These are phyloP conservation scores for Canis aureus DNA, from an alignment of 2,113 vertebrate genomes.

Conservation along the genomic window DNA sequence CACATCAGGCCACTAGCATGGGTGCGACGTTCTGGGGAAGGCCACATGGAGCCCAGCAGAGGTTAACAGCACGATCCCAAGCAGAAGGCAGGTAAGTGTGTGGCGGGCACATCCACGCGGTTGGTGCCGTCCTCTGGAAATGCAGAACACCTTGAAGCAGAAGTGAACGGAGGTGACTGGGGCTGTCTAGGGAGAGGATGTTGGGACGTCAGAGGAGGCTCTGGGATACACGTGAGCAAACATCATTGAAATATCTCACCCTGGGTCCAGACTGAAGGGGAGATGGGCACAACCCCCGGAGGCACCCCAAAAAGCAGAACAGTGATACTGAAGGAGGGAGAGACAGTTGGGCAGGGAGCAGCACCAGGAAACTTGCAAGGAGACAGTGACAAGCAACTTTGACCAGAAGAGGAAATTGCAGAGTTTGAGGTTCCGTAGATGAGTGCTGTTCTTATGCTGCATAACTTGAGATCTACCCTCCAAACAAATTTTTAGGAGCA, in stretches of 20 bases:
- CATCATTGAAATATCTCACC: background rate
- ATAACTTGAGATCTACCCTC: background rate
- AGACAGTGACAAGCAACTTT: background rate
- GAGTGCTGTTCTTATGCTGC: no score
- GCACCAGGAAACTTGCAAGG: background rate
- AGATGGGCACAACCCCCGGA: background rate
- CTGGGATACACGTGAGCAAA: background rate
- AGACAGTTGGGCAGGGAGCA: background rate
- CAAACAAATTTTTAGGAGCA: background rate
- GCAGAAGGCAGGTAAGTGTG: background rate
- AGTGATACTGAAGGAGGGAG: background rate
- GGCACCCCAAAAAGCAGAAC: background rate
- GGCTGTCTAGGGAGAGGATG: background rate
- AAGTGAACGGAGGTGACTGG: background rate
- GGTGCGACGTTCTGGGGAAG: background rate
- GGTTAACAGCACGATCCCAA: background rate
- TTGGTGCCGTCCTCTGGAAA: background rate
- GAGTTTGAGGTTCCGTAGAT: background rate
- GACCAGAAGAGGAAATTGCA: background rate
- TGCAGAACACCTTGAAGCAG: background rate
- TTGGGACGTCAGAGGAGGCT: background rate
- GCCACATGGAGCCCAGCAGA: background rate
- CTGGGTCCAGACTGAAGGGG: background rate
- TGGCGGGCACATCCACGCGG: background rate
- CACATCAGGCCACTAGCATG: background rate